A percentile compares a stretch with the other conserved stretches of the same genome.
phyloP scores from a whole-genome alignment of 2,113 vertebrate genomes.

The Halichoeres trimaculatus region DNA sequence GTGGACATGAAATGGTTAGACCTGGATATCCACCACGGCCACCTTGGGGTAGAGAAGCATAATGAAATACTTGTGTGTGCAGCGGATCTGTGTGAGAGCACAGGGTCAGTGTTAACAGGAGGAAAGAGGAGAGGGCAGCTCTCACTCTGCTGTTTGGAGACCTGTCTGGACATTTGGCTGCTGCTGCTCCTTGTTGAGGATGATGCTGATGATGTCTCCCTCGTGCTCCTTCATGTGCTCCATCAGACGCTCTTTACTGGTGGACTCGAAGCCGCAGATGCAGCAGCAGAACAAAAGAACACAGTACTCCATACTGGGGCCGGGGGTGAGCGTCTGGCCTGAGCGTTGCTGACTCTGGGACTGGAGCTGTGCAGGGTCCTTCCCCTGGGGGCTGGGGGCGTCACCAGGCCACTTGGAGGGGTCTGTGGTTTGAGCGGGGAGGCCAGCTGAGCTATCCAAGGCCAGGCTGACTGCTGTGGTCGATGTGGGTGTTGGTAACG shows the following conservation, averaged over 20 bases:
- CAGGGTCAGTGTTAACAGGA: background rate
- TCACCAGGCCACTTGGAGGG: constrained; percentile 19
- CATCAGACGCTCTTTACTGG: constrained; percentile 94
- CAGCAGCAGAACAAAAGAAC: constrained; percentile 97
- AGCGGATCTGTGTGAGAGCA: background rate
- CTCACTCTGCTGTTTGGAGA: constrained; percentile 75
- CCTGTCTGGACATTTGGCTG: constrained; percentile 45
- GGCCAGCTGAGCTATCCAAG: constrained; percentile 1
- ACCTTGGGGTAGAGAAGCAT: constrained; percentile 30
- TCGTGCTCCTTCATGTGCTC: constrained; percentile 99
- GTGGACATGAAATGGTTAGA: constrained; percentile 11
- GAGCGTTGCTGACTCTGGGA: constrained; percentile 46
- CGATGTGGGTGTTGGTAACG: constrained; percentile 35
- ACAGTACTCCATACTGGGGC: constrained; percentile 88
- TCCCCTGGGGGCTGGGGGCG: constrained; percentile 28
- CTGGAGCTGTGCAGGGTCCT: constrained; percentile 24
- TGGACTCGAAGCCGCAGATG: constrained; percentile 97
- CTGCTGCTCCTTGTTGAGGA: constrained; percentile 92
- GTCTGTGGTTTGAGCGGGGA: constrained; percentile 25
- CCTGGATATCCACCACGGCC: background rate
- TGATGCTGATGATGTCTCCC: constrained; percentile 97
- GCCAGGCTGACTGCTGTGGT: background rate
- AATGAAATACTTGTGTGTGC: constrained; percentile 18
- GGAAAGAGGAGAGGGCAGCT: background rate
- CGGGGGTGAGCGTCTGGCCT: constrained; percentile 18